phyloP scores from a whole-genome alignment of 2,888 invertebrate species.

The Hylaea fasciaria region DNA sequence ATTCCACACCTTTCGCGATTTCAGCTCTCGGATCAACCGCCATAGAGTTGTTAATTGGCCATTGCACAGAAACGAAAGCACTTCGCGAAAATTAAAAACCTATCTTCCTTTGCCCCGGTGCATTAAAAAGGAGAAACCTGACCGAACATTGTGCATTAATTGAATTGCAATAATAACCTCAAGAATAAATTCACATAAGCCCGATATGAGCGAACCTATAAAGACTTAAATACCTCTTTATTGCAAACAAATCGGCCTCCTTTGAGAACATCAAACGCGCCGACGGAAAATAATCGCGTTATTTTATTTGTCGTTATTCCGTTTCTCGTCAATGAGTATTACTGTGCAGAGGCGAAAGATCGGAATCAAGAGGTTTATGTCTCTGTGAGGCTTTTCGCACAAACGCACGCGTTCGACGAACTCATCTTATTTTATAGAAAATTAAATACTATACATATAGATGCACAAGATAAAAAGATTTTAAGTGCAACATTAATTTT shows the following conservation, averaged over 20 bases:
- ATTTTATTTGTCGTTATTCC: conserved; percentile 73
- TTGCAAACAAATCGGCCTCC: conserved; percentile 83
- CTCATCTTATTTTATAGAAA: conserved; percentile 1
- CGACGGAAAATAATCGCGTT: conserved; percentile 66
- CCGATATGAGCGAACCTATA: conserved; percentile 68
- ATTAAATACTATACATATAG: too few species aligned
- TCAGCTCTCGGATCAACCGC: too few species aligned
- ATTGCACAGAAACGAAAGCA: conserved; percentile 10
- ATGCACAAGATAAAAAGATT: too few species aligned
- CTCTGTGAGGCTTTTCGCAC: conserved; percentile 39
- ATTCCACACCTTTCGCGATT: too few species aligned
- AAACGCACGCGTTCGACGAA: conserved; percentile 9
- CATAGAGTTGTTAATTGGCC: conserved; percentile 9
- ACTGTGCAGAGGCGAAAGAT: conserved; percentile 49
- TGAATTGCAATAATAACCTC: conserved; percentile 82
- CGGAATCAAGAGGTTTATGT: conserved; percentile 20
- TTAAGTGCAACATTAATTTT: too few species aligned
- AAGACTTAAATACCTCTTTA: conserved; percentile 72
- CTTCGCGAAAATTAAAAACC: conserved; percentile 14
- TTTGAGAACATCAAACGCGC: conserved; percentile 76
- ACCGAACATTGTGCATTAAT: conserved; percentile 75
- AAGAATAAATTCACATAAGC: conserved; percentile 75
- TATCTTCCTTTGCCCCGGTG: conserved; percentile 52
- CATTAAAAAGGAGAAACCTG: conserved; percentile 61
- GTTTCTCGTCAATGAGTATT: conserved; percentile 61